A percentile compares a stretch with the other conserved stretches of the same genome.
Conservation (phyloP, 2,113 vertebrate species). For the Fregata magnificens region DNA sequence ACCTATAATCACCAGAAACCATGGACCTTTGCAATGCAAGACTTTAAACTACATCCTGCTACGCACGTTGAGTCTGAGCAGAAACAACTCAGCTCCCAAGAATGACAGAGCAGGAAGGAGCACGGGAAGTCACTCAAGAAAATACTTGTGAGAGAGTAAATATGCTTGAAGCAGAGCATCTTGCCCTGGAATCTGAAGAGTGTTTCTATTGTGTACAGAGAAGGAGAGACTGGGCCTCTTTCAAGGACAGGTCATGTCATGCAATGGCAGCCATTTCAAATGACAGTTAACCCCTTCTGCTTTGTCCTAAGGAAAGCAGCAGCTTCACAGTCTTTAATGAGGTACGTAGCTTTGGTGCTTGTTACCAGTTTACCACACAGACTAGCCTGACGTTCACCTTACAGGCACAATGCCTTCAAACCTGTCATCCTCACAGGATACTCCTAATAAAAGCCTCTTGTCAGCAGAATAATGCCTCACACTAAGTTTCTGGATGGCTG, state of each 20-base stretch:
- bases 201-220: neutral
- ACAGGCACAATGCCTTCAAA: neutral
- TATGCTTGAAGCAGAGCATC: neutral
- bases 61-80: neutral
- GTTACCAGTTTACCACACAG: rapidly evolving
- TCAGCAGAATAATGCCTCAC: neutral
- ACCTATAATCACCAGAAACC: neutral
- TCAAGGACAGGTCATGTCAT: neutral
- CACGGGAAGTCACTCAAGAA: neutral
- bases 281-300: neutral
- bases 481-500: neutral
- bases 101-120: neutral
- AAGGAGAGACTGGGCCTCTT: neutral
- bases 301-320: neutral
- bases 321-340: neutral
- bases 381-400: neutral
- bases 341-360: rapidly evolving
- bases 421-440: neutral
- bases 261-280: neutral
- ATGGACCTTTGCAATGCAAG: neutral
- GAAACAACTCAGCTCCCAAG: neutral
- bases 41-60: neutral
- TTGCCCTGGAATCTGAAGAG: neutral
- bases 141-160: neutral
- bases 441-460: neutral